phyloP scores from a whole-genome alignment of 2,888 invertebrate species.

The Eretmocerus hayati region DNA sequence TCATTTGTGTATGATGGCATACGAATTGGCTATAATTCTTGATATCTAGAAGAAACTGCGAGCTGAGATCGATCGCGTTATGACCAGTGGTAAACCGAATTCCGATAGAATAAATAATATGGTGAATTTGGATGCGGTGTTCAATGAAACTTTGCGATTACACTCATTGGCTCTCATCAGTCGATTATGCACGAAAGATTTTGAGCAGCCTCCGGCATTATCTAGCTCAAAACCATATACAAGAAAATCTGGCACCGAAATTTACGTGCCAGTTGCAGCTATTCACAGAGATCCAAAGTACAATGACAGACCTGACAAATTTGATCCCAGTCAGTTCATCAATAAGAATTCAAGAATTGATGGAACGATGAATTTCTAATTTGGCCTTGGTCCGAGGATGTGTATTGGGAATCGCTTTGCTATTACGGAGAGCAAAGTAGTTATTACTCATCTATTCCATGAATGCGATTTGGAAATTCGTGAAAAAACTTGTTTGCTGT shows the following conservation, averaged over 20 bases:
- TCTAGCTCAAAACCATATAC: conserved; percentile 32
- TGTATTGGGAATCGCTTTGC: conserved; percentile 36
- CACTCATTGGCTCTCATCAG: conserved; percentile 32
- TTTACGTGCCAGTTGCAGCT: conserved; percentile 34
- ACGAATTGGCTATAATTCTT: conserved; percentile 38
- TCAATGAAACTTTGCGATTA: conserved; percentile 34
- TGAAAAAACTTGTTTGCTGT: conserved; percentile 20
- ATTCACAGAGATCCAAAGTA: conserved; percentile 39
- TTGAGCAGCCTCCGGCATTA: conserved; percentile 31
- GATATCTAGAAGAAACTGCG: conserved; percentile 46
- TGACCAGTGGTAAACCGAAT: conserved; percentile 35
- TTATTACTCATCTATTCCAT: conserved; percentile 23
- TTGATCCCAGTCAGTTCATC: conserved; percentile 43
- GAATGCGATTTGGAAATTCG: conserved; percentile 20
- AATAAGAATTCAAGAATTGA: conserved; percentile 26
- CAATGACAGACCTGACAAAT: conserved; percentile 40
- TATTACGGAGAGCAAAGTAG: conserved; percentile 23
- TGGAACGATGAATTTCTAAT: conserved; percentile 16
- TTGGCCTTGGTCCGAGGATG: conserved; percentile 38
- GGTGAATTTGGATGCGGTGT: conserved; percentile 52
- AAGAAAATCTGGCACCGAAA: conserved; percentile 31
- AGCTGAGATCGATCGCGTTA: conserved; percentile 33
- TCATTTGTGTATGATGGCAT: conserved; percentile 28
- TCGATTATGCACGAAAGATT: conserved; percentile 32
- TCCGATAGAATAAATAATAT: conserved; percentile 47